A percentile compares a stretch with the other conserved stretches of the same genome.
phyloP scores from a whole-genome alignment of 2,113 vertebrate species.

The Bungarus multicinctus region DNA sequence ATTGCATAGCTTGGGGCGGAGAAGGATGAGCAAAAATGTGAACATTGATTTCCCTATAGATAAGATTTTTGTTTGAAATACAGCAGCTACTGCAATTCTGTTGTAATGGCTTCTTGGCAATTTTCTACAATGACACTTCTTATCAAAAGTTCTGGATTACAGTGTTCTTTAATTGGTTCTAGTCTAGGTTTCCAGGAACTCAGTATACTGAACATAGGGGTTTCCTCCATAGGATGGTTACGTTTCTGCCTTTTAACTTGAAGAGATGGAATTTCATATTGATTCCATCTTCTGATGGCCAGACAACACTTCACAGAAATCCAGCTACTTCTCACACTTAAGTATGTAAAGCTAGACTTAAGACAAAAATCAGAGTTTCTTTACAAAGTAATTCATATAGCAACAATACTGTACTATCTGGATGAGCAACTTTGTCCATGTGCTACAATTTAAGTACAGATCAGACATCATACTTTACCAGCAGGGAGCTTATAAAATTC shows the following conservation, averaged over 20 bases:
- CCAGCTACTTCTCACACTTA: background rate
- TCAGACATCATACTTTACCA: background rate
- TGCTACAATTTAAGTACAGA: background rate
- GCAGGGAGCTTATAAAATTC: background rate
- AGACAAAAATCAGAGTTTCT: background rate
- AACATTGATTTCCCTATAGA: background rate
- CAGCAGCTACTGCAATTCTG: background rate
- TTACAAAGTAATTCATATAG: background rate
- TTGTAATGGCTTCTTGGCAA: background rate
- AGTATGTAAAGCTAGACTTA: background rate
- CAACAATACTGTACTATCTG: background rate
- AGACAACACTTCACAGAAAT: background rate
- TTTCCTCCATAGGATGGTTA: background rate
- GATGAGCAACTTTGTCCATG: background rate
- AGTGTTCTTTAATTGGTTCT: background rate
- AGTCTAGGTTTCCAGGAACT: background rate
- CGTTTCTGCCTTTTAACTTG: background rate
- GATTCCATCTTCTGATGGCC: background rate
- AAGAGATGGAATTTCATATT: background rate
- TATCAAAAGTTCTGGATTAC: background rate
- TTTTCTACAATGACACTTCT: background rate
- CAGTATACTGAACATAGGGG: background rate
- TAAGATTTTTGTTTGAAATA: background rate
- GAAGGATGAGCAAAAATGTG: background rate
- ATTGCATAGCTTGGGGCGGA: background rate